Conservation (phyloP, 2,113 vertebrate genomes). For the Tachycineta bicolor region DNA sequence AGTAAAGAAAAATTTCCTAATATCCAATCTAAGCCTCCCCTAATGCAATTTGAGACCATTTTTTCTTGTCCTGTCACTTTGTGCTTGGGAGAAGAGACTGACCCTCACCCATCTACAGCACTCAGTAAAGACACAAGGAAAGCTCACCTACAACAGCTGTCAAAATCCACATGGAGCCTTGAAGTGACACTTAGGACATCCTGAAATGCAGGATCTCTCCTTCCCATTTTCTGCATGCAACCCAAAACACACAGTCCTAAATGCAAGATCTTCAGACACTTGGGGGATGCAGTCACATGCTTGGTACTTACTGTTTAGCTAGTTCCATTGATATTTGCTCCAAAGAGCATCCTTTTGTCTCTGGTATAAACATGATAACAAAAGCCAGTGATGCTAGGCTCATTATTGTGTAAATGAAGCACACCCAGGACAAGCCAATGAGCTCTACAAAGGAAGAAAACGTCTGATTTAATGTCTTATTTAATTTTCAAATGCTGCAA, state of each 20-base stretch:
- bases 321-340: constrained; percentile 94
- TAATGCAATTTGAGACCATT: background rate
- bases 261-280: background rate
- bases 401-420: constrained; percentile 89
- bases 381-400: constrained; percentile 88
- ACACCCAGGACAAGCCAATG: constrained; percentile 87
- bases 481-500: background rate
- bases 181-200: background rate
- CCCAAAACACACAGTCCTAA: background rate
- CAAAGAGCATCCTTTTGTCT: constrained; percentile 90
- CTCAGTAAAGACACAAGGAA: background rate
- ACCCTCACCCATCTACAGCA: background rate
- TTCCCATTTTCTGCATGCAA: background rate
- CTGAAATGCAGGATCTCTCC: background rate
- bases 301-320: constrained; percentile 83
- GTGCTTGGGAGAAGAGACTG: background rate
- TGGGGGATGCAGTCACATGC: fast-evolving
- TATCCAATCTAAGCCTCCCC: background rate
- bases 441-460: constrained; percentile 76
- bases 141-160: background rate
- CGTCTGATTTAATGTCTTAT: background rate
- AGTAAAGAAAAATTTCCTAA: background rate
- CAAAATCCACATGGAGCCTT: background rate
- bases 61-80: background rate
- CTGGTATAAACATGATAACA: constrained; percentile 87